A percentile compares a stretch with the other conserved stretches of the same genome.
Evolutionary conservation across 2,113 vertebrate species (phyloP).

Genomic region (Rhizomys pruinosus): DNA sequence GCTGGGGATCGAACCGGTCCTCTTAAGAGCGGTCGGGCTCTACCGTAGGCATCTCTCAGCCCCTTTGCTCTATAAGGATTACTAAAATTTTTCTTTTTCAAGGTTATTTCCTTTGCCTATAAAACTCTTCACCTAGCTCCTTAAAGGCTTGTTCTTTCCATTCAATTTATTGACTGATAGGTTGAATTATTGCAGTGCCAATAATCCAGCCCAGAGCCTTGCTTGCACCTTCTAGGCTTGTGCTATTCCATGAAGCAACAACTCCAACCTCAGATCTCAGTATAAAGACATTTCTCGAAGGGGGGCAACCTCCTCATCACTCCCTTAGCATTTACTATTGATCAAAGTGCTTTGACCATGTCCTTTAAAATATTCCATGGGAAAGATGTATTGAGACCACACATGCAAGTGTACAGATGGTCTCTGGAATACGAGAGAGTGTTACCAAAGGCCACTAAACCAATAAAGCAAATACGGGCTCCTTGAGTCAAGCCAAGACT

Average conservation of each 20-base stretch:
- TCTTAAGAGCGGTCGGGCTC: no score
- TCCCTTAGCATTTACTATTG: background rate
- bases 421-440: no score
- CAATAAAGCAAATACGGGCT: no score
- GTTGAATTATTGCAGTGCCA: background rate
- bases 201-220: background rate
- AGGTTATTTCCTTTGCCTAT: background rate
- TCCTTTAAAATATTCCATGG: no score
- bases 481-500: no score
- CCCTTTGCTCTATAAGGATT: no score
- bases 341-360: background rate
- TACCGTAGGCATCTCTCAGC: no score
- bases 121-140: background rate
- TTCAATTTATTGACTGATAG: background rate
- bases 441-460: no score
- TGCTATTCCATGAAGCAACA: no score
- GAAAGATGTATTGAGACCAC: no score
- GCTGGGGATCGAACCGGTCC: no score
- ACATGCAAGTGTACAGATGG: no score
- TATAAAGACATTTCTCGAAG: slow-evolving; percentile 19
- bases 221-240: background rate
- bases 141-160: background rate
- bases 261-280: background rate
- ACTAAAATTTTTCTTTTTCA: background rate
- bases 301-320: background rate